Evolutionary conservation across 2,888 invertebrate genomes (phyloP).

Genomic region (Pristionchus mayeri): DNA sequence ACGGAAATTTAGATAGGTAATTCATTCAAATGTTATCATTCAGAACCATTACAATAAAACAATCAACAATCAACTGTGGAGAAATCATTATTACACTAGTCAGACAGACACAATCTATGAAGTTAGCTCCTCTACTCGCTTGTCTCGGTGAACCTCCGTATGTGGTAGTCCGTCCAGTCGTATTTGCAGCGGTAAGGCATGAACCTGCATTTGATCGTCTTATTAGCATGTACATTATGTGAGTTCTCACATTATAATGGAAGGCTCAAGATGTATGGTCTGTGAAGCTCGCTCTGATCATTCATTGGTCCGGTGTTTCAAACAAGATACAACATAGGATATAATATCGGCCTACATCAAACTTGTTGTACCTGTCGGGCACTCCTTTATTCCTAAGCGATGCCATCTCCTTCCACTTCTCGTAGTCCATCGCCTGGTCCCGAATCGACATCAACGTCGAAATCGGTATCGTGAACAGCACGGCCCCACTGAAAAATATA

Average conservation of each 20-base stretch:
- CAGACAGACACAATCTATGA: background rate
- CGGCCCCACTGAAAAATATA: slow-evolving; percentile 49
- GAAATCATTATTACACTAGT: slow-evolving; percentile 2
- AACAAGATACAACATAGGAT: too few relatives aligned
- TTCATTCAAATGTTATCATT: too few relatives aligned
- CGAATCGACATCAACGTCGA: slow-evolving; percentile 50
- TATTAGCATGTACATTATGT: too few relatives aligned
- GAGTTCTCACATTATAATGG: too few relatives aligned
- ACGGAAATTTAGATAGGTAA: too few relatives aligned
- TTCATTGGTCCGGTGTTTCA: background rate
- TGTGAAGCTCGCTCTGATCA: too few relatives aligned
- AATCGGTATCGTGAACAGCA: slow-evolving; percentile 53
- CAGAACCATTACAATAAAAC: too few relatives aligned
- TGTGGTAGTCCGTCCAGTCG: slow-evolving; percentile 60
- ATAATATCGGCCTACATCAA: background rate
- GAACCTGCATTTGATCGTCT: slow-evolving; percentile 51
- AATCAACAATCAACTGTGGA: background rate
- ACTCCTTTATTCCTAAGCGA: slow-evolving; percentile 54
- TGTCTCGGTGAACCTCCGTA: background rate
- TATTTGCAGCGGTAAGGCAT: slow-evolving; percentile 61
- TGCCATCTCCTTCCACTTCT: slow-evolving; percentile 58
- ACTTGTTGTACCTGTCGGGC: slow-evolving; percentile 47
- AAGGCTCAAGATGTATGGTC: too few relatives aligned
- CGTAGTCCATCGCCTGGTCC: slow-evolving; percentile 57
- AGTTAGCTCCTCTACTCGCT: background rate